Evolutionary conservation across 2,113 vertebrate genomes (phyloP), one percentile per base, ranked within the genome.

Genomic region (Myotis lucifugus): DNA sequence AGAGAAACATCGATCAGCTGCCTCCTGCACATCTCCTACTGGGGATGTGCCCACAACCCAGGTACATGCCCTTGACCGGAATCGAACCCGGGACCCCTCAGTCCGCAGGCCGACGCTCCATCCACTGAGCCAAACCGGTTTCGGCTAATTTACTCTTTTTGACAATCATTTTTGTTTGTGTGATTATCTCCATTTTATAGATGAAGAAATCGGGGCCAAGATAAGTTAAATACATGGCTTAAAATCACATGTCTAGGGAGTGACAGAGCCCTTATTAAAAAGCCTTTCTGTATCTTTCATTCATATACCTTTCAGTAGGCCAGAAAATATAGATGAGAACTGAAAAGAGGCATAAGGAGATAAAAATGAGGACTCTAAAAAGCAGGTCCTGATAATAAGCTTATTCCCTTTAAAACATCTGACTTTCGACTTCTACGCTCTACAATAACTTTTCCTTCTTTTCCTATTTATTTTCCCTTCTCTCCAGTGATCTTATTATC

Each of bases 401-500:
- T 1, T 90, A 46, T 87, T 72, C 67, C 52, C 56, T 82, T 78
- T 88, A 64, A 83, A 79, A 78, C 14, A 10, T 67, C 37, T 92
- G 67, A 32, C 25, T 83, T 85, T 76, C 70, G 40, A 50, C 17
- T 92, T 85, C 50, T 37, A 5, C 18, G 8, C 73, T 87, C 46
- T 59, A 6, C 1, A 50, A 14, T 54, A 70, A 25, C 5, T 48
- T 91, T 74, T 56, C 29, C 29, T 73, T 85, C 40, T 61, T 66
- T 89, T 88, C 42, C 32, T 61, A 54, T 88, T 89, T 87, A 59
- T 81, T 86, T 81, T 3, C 27, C 64, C n/a, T 83, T 85, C 50
- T 93, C 34, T 76, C 61, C 64, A 79, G 52, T 72, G 50, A 93
- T 91, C 77, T 90, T 85, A 79, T 88, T 88, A 69, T 88, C 56